phyloP scores from a whole-genome alignment of 2,113 vertebrate genomes.

The Silurus asotus region DNA sequence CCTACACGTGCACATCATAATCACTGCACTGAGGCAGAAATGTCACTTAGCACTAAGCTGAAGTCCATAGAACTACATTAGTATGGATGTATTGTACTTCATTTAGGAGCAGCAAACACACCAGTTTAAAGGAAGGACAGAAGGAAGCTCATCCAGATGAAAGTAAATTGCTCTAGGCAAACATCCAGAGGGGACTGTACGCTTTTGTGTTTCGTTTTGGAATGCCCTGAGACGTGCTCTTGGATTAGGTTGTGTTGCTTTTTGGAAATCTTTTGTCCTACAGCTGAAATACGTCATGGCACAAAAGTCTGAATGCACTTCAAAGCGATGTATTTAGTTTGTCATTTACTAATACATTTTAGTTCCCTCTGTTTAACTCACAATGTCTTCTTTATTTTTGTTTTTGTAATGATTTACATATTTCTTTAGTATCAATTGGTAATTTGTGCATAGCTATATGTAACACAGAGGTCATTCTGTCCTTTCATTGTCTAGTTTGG shows the following conservation, averaged over 20 bases:
- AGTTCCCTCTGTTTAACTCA: background rate
- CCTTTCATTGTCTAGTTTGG: background rate
- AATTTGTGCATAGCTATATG: background rate
- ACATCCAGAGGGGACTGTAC: slow-evolving; percentile 18
- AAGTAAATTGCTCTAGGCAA: slow-evolving; percentile 41
- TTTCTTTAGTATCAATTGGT: background rate
- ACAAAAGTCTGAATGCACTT: background rate
- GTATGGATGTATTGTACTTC: slow-evolving; percentile 64
- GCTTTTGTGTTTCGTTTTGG: background rate
- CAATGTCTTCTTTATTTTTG: background rate
- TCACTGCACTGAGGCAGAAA: slow-evolving; percentile 49
- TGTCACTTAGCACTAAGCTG: slow-evolving; percentile 65
- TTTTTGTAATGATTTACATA: background rate
- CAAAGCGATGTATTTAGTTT: background rate
- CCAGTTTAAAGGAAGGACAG: slow-evolving; percentile 3
- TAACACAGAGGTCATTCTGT: background rate
- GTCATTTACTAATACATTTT: background rate
- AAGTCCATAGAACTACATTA: slow-evolving; percentile 66
- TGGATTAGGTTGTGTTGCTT: background rate
- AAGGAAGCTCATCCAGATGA: slow-evolving; percentile 19
- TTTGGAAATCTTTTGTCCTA: background rate
- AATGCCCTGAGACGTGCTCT: background rate
- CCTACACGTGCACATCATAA: slow-evolving; percentile 36
- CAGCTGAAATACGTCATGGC: background rate
- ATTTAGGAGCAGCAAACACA: slow-evolving; percentile 59